Base-by-base conservation (phyloP, 2,797 vertebrate genomes). In the Nyctalus aviator region DNA sequence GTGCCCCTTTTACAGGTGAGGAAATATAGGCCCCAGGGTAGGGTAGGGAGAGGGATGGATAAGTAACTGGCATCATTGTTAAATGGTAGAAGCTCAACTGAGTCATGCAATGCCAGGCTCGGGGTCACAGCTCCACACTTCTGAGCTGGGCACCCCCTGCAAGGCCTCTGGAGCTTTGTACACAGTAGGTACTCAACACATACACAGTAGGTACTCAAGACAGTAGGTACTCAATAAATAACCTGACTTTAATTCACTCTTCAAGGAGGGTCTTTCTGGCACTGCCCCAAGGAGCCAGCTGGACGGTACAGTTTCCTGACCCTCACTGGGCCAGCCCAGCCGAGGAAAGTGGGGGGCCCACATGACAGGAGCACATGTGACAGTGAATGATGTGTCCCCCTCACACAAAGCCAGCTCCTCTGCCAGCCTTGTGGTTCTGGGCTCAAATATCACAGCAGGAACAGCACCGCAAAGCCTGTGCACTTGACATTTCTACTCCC, bases 401-500 rank as follows among this genome's bases (percentile, higher is more conserved):
- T 72, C 30, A 30, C 10, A 72, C n/a, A 90, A 21, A n/a, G 27
- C 73, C 6, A 12, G 35, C 20, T 62, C 82, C 5, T 59, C 79
- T 10, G 53, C 62, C 53, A 44, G 44, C 64, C 50, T 57, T 68
- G 1, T 30, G 37, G 55, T 3, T 91, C 68, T 13, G 2, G 11
- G 62, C 92, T 87, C 94, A 64, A 75, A 83, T 37, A 62, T 64
- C 90, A 62, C 41, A 20, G 68, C 1, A 53, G 81, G 78, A 77
- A 76, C 5, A 6, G 81, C 12, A 18, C 7, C 1, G 23, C 15
- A 13, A 62, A 94, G 92, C 91, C 88, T 6, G 2, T 4, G 41
- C 53, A n/a, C 62, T 89, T 94, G 96, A 91, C 95, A 93, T 96
- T 96, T 95, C 82, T 23, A 71, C 64, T 91, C 78, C 78, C 93